Conservation (phyloP, 1,140 invertebrate species). For the Magallana ariakensis region DNA sequence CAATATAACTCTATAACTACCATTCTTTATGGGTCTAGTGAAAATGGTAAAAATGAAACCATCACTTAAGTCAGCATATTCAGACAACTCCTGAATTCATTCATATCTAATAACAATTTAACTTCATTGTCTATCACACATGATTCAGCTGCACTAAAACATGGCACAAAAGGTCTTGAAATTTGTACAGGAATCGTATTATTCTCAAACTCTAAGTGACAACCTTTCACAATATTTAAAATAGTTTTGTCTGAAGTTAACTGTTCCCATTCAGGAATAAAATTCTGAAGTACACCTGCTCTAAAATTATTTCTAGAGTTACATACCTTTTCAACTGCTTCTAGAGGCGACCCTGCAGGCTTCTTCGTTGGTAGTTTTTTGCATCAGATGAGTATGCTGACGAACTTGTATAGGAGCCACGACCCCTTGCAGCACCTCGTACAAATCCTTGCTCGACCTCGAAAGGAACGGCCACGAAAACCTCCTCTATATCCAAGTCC, state of each 20-base stretch:
- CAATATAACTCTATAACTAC: slow-evolving; percentile 44
- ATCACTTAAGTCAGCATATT: neutral
- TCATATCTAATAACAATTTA: slow-evolving; percentile 2
- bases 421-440: neutral
- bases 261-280: slow-evolving; percentile 45
- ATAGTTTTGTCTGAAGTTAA: slow-evolving; percentile 50
- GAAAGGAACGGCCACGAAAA: no score
- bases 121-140: neutral
- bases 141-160: neutral
- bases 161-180: neutral
- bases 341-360: neutral
- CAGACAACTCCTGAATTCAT: slow-evolving; percentile 6
- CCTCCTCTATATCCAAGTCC: neutral
- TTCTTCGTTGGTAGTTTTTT: slow-evolving; percentile 46
- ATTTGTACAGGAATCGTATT: neutral
- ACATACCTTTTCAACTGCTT: slow-evolving; percentile 27
- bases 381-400: no score
- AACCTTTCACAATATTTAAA: slow-evolving; percentile 49
- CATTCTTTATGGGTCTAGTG: slow-evolving; percentile 42
- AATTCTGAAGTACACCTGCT: slow-evolving; percentile 51
- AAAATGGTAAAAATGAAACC: slow-evolving; percentile 45
- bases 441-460: neutral
- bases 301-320: no score
- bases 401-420: neutral
- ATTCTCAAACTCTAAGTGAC: slow-evolving; percentile 46